phyloP scores from a whole-genome alignment of 2,113 vertebrate species.

The Piliocolobus tephrosceles region DNA sequence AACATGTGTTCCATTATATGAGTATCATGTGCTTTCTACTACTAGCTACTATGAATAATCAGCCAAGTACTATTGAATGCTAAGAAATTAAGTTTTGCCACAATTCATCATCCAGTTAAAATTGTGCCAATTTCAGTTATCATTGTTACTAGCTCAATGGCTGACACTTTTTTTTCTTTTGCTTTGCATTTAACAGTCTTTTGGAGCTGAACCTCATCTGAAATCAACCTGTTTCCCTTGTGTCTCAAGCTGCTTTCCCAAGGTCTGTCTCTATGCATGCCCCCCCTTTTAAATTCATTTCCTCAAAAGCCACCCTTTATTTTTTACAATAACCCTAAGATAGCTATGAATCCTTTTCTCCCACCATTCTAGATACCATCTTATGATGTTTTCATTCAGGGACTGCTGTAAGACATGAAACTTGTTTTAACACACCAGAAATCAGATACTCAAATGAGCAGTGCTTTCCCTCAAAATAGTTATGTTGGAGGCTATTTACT shows the following conservation, averaged over 20 bases:
- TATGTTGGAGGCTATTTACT: not conserved
- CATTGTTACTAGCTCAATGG: not conserved
- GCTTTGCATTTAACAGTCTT: not conserved
- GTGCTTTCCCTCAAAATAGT: not conserved
- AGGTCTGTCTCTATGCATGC: not conserved
- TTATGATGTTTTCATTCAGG: not conserved
- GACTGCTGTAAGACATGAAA: not conserved
- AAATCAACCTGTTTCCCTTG: not conserved
- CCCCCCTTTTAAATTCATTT: constrained; percentile 10
- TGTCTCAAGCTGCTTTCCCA: not conserved
- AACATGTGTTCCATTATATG: not conserved
- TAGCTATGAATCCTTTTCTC: constrained; percentile 1
- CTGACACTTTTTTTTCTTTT: not conserved
- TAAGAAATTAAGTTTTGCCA: not conserved
- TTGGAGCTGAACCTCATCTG: not conserved
- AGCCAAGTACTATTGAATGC: not conserved
- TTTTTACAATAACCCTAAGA: not conserved
- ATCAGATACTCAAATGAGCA: not conserved
- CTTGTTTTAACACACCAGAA: constrained; percentile 30
- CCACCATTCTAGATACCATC: not conserved
- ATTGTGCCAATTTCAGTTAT: not conserved
- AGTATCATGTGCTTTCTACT: not conserved
- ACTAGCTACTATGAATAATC: not conserved
- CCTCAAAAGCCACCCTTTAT: not conserved
- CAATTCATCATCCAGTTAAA: not conserved